Percentiles rank a stretch among this genome's conserved stretches.
These are phyloP conservation scores for Sphaerophoria taeniata DNA, from an alignment of 2,888 invertebrate species.

Conservation along the genomic window DNA sequence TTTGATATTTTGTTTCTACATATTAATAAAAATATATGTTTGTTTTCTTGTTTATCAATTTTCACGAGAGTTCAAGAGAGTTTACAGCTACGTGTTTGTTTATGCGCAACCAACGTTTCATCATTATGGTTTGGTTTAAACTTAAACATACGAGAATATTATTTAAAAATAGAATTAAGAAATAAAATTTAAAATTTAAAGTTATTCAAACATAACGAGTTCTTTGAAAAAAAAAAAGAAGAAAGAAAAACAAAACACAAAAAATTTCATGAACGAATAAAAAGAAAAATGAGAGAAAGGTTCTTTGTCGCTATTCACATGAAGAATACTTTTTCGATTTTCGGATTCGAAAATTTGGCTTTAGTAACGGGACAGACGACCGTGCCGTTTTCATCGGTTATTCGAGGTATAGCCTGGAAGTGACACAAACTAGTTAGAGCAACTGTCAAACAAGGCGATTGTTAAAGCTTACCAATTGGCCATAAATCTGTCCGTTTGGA, in stretches of 20 bases:
- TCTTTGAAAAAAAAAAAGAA: conserved; percentile 44
- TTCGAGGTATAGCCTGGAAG: conserved; percentile 92
- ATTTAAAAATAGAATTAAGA: conserved; percentile 12
- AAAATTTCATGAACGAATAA: conserved; percentile 20
- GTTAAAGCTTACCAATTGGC: conserved; percentile 88
- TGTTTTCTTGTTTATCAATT: conserved; percentile 16
- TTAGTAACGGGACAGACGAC: conserved; percentile 97
- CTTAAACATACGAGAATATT: conserved; percentile 50
- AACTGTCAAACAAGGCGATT: neutral
- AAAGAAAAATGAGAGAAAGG: conserved; percentile 5
- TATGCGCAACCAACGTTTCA: conserved; percentile 50
- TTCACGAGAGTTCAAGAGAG: conserved; percentile 10
- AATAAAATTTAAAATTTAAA: conserved; percentile 54
- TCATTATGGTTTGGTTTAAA: conserved; percentile 41
- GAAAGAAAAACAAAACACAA: neutral
- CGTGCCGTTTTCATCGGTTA: conserved; percentile 96
- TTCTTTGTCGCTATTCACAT: conserved; percentile 86
- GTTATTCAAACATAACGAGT: conserved; percentile 53
- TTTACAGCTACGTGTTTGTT: conserved; percentile 21
- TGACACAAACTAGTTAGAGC: conserved; percentile 46
- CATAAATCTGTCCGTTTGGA: conserved; percentile 99
- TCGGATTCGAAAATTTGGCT: conserved; percentile 94
- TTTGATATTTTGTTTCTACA: conserved; percentile 37
- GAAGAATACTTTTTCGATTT: conserved; percentile 98
- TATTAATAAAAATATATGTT: conserved; percentile 62